phyloP scores from a whole-genome alignment of 2,888 invertebrate genomes.

The Nephrotoma appendiculata region DNA sequence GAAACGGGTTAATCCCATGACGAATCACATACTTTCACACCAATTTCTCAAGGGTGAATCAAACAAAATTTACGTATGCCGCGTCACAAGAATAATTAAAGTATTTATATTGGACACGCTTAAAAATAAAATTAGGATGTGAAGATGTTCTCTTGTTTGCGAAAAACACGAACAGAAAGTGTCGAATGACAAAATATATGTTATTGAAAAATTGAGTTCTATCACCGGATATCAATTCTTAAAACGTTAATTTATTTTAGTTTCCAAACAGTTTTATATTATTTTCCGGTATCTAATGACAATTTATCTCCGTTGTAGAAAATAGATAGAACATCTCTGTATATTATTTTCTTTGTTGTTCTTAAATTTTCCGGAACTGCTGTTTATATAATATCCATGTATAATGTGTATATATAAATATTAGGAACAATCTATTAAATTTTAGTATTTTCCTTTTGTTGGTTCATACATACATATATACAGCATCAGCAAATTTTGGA shows the following conservation, averaged over 20 bases:
- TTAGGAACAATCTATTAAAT: background rate
- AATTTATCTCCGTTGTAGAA: background rate
- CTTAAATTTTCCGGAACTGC: background rate
- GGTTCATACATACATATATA: background rate
- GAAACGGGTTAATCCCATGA: no score
- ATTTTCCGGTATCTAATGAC: background rate
- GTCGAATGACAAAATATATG: background rate
- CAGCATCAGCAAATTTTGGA: background rate
- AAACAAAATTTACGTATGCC: no score
- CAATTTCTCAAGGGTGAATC: no score
- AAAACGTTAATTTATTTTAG: background rate
- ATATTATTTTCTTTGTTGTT: background rate
- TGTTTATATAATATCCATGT: background rate
- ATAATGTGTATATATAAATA: background rate
- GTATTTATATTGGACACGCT: no score
- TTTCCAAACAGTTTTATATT: background rate
- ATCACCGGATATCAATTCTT: background rate
- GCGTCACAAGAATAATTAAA: no score
- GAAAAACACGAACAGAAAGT: background rate
- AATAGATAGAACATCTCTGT: background rate
- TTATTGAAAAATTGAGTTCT: background rate
- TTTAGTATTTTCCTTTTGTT: background rate
- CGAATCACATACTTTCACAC: no score
- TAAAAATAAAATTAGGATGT: no score
- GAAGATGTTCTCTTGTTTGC: no score